Evolutionary conservation across 2,797 vertebrate species (phyloP), one percentile per base, ranked within the genome.

Genomic region (Macropodus opercularis): DNA sequence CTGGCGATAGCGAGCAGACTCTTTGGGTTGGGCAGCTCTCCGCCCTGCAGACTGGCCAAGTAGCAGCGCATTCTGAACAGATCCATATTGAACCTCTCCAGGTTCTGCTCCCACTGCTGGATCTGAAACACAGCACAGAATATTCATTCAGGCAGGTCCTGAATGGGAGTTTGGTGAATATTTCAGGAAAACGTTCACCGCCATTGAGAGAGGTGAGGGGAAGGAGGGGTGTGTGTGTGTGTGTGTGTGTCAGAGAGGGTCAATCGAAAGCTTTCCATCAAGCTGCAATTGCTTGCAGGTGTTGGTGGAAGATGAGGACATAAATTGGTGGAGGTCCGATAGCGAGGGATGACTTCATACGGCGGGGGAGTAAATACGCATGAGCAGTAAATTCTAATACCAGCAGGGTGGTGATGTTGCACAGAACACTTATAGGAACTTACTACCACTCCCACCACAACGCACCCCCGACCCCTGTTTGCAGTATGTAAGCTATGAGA

Each of bases 61-160:
- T 98, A 98, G 87, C 96, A 98, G 43, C 96, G 94, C 92, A 95
- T 93, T 75, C 96, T 86, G 78, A 98, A 98, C 58, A 98, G 92
- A 50, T 98, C 96, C 93, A 96, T 94, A 88, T 97, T 95, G 74
- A 97, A 96, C 72, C 91, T 92, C 91, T 98, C 96, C 87, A 98
- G 89, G 83, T 98, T 98, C 91, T 97, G 96, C 76, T 97, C 96
- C 96, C 96, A 98, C 54, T 97, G 96, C 84, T 96, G 95, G 79
- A 97, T 97, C 96, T 98, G 80, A 69, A 77, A 60, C 73, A 26
- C 56, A 36, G 42, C 6, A 6, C 24, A 23, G 18, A 15, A 11
- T 4, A 55, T 8, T 13, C 11, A 2, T 38, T 24, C 41, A n/a
- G n/a, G 17, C 10, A 18, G 36, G 19, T 15, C 29, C 32, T 36